phyloP scores from a whole-genome alignment of 2,113 vertebrate species.

The Caracal caracal region DNA sequence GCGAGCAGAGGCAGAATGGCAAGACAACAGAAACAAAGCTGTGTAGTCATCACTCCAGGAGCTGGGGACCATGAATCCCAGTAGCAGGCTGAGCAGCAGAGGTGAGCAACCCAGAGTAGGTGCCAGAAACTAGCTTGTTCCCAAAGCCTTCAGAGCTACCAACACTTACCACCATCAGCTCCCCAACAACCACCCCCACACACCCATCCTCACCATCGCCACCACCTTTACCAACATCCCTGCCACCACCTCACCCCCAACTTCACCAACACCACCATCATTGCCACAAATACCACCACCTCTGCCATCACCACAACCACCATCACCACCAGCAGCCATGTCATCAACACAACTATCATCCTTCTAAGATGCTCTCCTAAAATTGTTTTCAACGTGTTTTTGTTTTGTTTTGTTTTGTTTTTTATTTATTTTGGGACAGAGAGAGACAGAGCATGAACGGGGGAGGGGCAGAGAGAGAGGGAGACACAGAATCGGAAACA shows the following conservation, averaged over 20 bases:
- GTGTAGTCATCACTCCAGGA: not conserved
- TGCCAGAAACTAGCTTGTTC: not conserved
- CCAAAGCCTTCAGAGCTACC: not conserved
- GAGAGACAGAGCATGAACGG: too few relatives aligned
- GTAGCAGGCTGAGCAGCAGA: not conserved
- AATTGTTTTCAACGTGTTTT: too few relatives aligned
- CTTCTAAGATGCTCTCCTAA: not conserved
- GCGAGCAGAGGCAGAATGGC: not conserved
- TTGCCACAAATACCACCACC: not conserved
- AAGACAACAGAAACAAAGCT: not conserved
- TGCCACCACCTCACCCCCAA: too few relatives aligned
- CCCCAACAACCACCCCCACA: not conserved
- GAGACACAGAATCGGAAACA: too few relatives aligned
- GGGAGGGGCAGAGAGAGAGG: too few relatives aligned
- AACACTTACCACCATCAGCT: not conserved
- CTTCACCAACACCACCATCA: not conserved
- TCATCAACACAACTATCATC: not conserved
- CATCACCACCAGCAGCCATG: not conserved
- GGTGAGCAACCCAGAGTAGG: not conserved
- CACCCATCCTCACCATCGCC: not conserved
- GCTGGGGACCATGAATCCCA: not conserved
- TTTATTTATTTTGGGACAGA: too few relatives aligned
- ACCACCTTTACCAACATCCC: not conserved
- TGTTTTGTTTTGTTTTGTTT: too few relatives aligned
- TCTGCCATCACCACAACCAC: not conserved